phyloP scores from a whole-genome alignment of 2,888 invertebrate genomes.

The Plusia festucae region DNA sequence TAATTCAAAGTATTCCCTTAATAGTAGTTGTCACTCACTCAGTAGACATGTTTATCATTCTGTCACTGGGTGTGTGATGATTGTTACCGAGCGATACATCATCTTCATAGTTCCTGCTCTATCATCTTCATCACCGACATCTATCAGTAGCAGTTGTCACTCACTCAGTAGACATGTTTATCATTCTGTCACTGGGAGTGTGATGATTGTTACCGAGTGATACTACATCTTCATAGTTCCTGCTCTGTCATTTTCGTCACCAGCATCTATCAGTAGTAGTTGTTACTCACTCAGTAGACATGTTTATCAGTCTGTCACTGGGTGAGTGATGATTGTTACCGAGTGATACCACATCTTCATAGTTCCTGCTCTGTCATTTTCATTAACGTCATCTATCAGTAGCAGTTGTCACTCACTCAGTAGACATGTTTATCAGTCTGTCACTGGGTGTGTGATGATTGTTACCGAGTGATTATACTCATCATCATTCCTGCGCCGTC shows the following conservation, averaged over 20 bases:
- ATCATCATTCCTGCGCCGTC: too few species aligned
- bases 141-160: slow-evolving; percentile 13
- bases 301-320: slow-evolving; percentile 56
- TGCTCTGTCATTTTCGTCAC: background rate
- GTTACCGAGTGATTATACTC: too few species aligned
- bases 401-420: too few species aligned
- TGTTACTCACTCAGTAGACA: slow-evolving; percentile 40
- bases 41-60: slow-evolving; percentile 52
- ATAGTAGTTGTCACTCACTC: slow-evolving; percentile 12
- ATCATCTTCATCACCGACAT: background rate
- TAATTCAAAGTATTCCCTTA: too few species aligned
- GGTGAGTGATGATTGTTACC: slow-evolving; percentile 44
- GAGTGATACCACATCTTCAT: slow-evolving; percentile 11
- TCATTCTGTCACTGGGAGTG: slow-evolving; percentile 63
- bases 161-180: slow-evolving; percentile 49
- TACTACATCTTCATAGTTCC: background rate
- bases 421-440: too few species aligned
- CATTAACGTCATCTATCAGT: too few species aligned
- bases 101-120: background rate
- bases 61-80: slow-evolving; percentile 57
- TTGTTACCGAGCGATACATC: slow-evolving; percentile 27
- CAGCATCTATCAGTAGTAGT: background rate
- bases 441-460: too few species aligned
- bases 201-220: slow-evolving; percentile 37
- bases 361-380: background rate